Evolutionary conservation across 2,888 invertebrate genomes (phyloP).

Genomic region (Eupithecia subfuscata): DNA sequence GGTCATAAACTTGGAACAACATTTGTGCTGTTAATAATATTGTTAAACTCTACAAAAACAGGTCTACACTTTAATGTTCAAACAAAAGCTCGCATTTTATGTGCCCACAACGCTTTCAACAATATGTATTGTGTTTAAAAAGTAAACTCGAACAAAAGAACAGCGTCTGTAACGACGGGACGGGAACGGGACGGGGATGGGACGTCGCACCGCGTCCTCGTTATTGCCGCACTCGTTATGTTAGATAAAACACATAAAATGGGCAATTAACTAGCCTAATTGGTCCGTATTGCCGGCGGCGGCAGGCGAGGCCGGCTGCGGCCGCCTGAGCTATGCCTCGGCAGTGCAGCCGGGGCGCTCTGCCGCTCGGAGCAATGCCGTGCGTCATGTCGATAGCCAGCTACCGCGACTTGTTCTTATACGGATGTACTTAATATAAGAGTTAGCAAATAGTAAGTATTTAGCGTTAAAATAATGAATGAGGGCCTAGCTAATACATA

Average conservation of each 20-base stretch:
- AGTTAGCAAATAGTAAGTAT: not conserved
- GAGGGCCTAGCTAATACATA: not conserved
- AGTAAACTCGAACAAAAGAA: not conserved
- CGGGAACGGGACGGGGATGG: too few relatives aligned
- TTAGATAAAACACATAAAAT: constrained; percentile 31
- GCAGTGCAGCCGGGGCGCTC: constrained; percentile 17
- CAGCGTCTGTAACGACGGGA: not conserved
- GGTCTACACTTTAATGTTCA: not conserved
- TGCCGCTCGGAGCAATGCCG: constrained; percentile 12
- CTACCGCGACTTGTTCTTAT: not conserved
- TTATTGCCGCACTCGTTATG: constrained; percentile 12
- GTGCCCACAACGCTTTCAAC: not conserved
- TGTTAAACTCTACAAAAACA: too few relatives aligned
- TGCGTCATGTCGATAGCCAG: constrained; percentile 25
- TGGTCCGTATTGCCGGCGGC: constrained; percentile 31
- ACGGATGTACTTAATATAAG: not conserved
- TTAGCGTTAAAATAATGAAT: not conserved
- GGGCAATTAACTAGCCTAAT: constrained; percentile 33
- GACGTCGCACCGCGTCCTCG: not conserved
- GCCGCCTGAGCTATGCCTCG: constrained; percentile 33
- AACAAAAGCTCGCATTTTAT: not conserved
- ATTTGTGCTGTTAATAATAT: not conserved
- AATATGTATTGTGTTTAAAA: not conserved
- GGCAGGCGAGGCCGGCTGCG: constrained; percentile 25
- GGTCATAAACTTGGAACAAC: not conserved